phyloP scores from a whole-genome alignment of 2,113 vertebrate genomes.

The Hyla sarda region DNA sequence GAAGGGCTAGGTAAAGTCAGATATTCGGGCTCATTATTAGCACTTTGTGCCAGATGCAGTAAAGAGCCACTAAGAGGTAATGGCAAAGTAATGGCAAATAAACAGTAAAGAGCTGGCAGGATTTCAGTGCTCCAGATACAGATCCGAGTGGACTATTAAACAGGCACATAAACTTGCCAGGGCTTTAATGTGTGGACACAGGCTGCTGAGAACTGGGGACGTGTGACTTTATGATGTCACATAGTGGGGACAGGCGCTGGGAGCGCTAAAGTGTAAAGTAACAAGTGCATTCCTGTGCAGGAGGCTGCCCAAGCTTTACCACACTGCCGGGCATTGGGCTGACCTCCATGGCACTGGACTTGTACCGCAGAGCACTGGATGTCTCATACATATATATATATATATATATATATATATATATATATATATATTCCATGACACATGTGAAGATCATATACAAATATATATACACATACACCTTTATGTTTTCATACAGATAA shows the following conservation, averaged over 20 bases:
- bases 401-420: too few relatives aligned
- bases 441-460: neutral
- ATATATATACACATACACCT: neutral
- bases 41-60: slow-evolving; percentile 61
- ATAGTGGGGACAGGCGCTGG: slow-evolving; percentile 60
- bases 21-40: slow-evolving; percentile 16
- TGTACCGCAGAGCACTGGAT: too few relatives aligned
- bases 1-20: slow-evolving; percentile 21
- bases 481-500: too few relatives aligned
- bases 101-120: slow-evolving; percentile 63
- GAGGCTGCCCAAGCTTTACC: slow-evolving; percentile 69
- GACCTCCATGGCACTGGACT: neutral
- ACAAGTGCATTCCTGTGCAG: slow-evolving; percentile 66
- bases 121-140: slow-evolving; percentile 68
- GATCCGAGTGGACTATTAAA: slow-evolving; percentile 67
- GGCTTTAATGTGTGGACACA: slow-evolving; percentile 65
- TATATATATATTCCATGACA: too few relatives aligned
- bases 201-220: slow-evolving; percentile 66
- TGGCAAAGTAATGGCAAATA: slow-evolving; percentile 64
- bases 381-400: too few relatives aligned
- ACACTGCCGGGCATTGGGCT: slow-evolving; percentile 63
- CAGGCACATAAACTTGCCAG: slow-evolving; percentile 68
- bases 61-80: slow-evolving; percentile 59
- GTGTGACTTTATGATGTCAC: slow-evolving; percentile 65
- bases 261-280: slow-evolving; percentile 70